These are phyloP conservation scores for Megaceryle torquata DNA, from an alignment of 2,113 vertebrate species.

Conservation along the genomic window DNA sequence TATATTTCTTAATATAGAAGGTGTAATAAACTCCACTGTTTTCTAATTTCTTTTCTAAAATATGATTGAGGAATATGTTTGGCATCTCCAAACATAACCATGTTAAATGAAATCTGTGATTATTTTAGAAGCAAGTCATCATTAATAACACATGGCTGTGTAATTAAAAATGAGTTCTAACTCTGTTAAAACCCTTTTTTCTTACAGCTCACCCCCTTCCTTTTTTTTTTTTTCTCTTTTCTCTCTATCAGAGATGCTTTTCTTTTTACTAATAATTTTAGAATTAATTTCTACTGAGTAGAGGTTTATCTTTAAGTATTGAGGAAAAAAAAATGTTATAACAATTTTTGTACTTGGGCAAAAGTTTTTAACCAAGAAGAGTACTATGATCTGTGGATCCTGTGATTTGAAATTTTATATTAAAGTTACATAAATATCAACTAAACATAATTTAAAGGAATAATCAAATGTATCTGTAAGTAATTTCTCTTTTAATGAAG, in stretches of 20 bases:
- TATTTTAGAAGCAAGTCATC: neutral
- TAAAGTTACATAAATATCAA: neutral
- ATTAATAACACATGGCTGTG: neutral
- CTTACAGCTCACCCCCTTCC: accelerated
- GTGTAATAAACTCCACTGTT: neutral
- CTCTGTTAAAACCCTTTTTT: neutral
- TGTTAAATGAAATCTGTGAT: neutral
- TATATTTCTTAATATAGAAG: neutral
- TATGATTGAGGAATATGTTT: neutral
- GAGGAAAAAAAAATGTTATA: neutral
- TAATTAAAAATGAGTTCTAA: neutral
- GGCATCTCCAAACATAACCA: neutral
- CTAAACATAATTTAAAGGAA: neutral
- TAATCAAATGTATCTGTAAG: neutral
- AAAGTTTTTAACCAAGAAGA: neutral
- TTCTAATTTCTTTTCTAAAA: neutral
- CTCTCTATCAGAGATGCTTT: neutral
- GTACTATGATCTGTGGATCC: neutral
- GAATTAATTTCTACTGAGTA: neutral
- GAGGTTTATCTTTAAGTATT: neutral
- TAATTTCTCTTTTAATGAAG: neutral
- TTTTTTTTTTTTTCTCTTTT: neutral
- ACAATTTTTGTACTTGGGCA: neutral
- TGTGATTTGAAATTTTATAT: neutral
- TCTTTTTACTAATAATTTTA: neutral